These are phyloP conservation scores for Ischnus inquisitorius DNA, from an alignment of 2,888 invertebrate species.

Conservation along the genomic window DNA sequence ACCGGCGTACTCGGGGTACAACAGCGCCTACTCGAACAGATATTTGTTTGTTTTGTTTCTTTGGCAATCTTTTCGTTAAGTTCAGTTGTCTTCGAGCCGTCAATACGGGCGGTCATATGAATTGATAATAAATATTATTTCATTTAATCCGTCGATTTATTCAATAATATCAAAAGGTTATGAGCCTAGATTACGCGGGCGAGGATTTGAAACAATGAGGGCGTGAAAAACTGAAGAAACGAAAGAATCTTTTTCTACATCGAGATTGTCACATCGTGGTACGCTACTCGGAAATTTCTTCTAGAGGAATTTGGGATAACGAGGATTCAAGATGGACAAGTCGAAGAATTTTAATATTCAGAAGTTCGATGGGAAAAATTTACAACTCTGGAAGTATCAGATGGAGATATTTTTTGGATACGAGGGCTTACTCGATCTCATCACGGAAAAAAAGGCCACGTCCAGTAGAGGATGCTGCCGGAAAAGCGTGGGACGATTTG, in stretches of 20 bases:
- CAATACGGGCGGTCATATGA: no score
- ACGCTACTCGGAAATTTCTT: neutral
- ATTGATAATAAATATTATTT: no score
- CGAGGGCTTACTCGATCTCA: slow-evolving; percentile 25
- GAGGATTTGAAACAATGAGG: neutral
- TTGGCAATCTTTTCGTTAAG: no score
- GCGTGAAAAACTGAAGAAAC: neutral
- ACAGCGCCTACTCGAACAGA: no score
- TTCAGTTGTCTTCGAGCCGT: no score
- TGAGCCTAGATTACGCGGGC: slow-evolving; percentile 22
- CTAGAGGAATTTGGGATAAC: slow-evolving; percentile 14
- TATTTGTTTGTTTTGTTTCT: no score
- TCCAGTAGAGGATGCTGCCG: neutral
- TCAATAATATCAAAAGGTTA: slow-evolving; percentile 27
- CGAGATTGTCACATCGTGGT: slow-evolving; percentile 30
- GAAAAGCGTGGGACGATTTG: slow-evolving; percentile 2
- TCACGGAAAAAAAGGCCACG: neutral
- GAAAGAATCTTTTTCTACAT: neutral
- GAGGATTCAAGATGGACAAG: slow-evolving; percentile 39
- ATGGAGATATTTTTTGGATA: slow-evolving; percentile 38
- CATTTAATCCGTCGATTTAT: neutral
- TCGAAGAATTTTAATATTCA: slow-evolving; percentile 51
- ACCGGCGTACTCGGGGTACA: no score
- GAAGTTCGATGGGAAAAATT: slow-evolving; percentile 43
- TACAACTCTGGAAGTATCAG: slow-evolving; percentile 42